phyloP scores from a whole-genome alignment of 2,113 vertebrate genomes.

The Polyodon spathula region DNA sequence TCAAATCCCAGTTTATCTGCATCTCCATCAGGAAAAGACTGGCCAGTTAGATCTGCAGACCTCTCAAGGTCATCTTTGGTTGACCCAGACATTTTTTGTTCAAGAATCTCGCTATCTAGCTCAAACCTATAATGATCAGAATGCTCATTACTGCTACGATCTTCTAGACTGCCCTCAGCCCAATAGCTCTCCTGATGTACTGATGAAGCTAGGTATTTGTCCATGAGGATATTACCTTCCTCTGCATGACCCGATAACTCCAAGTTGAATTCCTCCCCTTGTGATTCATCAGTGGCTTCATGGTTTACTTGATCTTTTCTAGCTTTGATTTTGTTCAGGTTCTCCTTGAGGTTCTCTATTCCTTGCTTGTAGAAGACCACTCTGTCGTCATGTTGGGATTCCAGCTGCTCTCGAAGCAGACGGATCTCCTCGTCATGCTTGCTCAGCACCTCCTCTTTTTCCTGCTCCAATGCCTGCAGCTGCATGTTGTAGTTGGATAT shows the following conservation, averaged over 20 bases:
- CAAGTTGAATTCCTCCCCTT: conserved; percentile 10
- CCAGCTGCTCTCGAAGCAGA: conserved; percentile 31
- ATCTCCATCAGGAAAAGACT: background rate
- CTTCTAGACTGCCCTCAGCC: conserved; percentile 33
- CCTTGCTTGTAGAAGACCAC: conserved; percentile 11
- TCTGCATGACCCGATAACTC: conserved; percentile 19
- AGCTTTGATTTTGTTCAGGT: conserved; percentile 22
- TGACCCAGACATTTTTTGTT: conserved; percentile 30
- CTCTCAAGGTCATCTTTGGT: conserved; percentile 21
- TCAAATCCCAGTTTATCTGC: conserved; percentile 10
- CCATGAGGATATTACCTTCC: conserved; percentile 43
- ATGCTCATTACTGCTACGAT: conserved; percentile 39
- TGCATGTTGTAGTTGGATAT: conserved; percentile 28
- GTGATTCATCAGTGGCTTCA: conserved; percentile 23
- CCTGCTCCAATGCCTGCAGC: conserved; percentile 33
- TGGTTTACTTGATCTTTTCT: conserved; percentile 36
- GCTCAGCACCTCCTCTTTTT: conserved; percentile 17
- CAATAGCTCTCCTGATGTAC: conserved; percentile 29
- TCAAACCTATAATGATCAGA: conserved; percentile 43
- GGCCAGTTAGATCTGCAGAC: background rate
- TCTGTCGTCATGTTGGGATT: conserved; percentile 21
- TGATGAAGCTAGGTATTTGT: conserved; percentile 55
- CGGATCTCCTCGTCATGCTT: conserved; percentile 27
- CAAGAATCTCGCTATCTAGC: conserved; percentile 44
- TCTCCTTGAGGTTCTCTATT: conserved; percentile 18